Conservation (phyloP, 2,113 vertebrate species). For the Hemibagrus wyckioides region DNA sequence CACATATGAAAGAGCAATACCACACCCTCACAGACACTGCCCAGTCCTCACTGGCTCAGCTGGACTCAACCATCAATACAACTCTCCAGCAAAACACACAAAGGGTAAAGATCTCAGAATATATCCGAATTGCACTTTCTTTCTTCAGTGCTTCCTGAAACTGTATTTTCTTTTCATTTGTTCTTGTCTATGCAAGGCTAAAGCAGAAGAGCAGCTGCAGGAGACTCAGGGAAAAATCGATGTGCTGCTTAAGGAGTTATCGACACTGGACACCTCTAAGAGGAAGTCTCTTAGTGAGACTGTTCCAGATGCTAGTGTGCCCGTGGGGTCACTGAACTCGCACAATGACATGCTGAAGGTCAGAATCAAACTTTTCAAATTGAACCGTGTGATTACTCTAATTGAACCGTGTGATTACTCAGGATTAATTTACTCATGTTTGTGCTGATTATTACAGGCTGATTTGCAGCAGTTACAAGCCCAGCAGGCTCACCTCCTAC, state of each 20-base stretch:
- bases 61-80: constrained; percentile 81
- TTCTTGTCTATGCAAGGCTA: constrained; percentile 75
- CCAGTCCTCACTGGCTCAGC: constrained; percentile 75
- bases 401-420: not conserved
- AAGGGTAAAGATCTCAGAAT: constrained; percentile 73
- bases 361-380: constrained; percentile 35
- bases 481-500: constrained; percentile 87
- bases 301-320: constrained; percentile 54
- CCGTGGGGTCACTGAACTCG: constrained; percentile 71
- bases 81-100: constrained; percentile 89
- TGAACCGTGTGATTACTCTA: not conserved
- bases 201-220: constrained; percentile 87
- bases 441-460: constrained; percentile 63
- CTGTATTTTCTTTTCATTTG: not conserved
- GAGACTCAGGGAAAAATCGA: constrained; percentile 85
- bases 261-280: constrained; percentile 59
- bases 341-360: constrained; percentile 86
- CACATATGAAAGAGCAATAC: constrained; percentile 83
- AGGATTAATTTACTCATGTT: not conserved
- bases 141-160: not conserved
- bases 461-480: constrained; percentile 86
- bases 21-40: constrained; percentile 75
- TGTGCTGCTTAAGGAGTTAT: constrained; percentile 75
- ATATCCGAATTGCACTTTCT: not conserved
- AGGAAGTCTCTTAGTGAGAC: constrained; percentile 8